Percentiles rank a stretch among this genome's conserved stretches.
Evolutionary conservation across 2,797 vertebrate species (phyloP).

Genomic region (Sitta carolinensis): DNA sequence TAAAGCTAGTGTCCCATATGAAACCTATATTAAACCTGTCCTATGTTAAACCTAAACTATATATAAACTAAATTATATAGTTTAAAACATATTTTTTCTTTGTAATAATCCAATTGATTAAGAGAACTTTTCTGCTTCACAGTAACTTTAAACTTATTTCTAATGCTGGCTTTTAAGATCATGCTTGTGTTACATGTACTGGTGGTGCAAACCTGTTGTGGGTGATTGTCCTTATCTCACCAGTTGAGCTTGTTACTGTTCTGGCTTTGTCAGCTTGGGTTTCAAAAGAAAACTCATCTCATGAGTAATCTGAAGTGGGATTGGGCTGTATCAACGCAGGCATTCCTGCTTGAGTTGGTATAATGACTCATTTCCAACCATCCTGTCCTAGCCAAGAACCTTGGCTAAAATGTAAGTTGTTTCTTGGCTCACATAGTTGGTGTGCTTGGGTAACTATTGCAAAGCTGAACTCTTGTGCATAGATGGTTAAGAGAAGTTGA

Average conservation of each 20-base stretch:
- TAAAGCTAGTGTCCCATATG: neutral
- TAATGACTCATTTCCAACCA: slow-evolving; percentile 16
- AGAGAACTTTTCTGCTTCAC: neutral
- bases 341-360: neutral
- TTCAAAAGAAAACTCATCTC: slow-evolving; percentile 17
- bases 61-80: no score
- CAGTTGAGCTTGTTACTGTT: slow-evolving; percentile 3
- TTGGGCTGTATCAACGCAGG: neutral
- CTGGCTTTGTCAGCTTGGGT: slow-evolving; percentile 11
- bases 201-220: neutral
- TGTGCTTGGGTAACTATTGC: neutral
- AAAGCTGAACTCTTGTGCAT: neutral
- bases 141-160: neutral
- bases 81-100: neutral
- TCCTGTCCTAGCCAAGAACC: neutral
- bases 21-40: neutral
- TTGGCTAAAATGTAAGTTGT: neutral
- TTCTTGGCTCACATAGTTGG: neutral
- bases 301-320: neutral
- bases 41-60: no score
- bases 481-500: neutral
- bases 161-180: neutral
- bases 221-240: neutral
- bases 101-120: neutral
- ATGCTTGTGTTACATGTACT: neutral